These are phyloP conservation scores for Gobio occitaniae DNA, from an alignment of 2,797 vertebrate genomes.

Conservation along the genomic window DNA sequence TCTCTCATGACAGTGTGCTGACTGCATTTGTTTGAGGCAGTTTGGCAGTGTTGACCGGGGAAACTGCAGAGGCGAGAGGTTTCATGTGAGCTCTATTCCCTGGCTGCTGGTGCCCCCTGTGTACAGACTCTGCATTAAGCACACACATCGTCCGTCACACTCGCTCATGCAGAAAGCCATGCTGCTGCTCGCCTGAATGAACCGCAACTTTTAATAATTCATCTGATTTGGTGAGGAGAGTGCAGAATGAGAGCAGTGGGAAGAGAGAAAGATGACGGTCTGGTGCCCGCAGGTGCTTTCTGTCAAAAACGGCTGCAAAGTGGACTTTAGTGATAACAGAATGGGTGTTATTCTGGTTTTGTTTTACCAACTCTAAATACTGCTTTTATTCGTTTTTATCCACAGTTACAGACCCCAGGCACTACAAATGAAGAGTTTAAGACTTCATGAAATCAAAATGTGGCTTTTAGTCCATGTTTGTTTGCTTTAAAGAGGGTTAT, in stretches of 20 bases:
- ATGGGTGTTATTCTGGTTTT: slow-evolving; percentile 2
- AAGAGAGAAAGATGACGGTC: slow-evolving; percentile 20
- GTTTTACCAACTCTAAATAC: neutral
- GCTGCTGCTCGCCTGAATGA: slow-evolving; percentile 41
- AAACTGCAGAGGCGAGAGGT: neutral
- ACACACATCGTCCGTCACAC: slow-evolving; percentile 15
- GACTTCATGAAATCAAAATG: neutral
- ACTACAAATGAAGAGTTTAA: neutral
- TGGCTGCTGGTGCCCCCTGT: slow-evolving; percentile 54
- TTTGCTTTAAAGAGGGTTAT: neutral
- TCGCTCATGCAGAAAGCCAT: slow-evolving; percentile 47
- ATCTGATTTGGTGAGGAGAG: slow-evolving; percentile 48
- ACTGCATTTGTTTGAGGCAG: slow-evolving; percentile 1
- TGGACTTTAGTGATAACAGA: slow-evolving; percentile 8
- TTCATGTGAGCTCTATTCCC: slow-evolving; percentile 39
- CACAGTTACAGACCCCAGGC: neutral
- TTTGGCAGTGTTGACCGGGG: slow-evolving; percentile 21
- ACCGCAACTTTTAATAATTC: slow-evolving; percentile 57
- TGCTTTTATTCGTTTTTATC: neutral
- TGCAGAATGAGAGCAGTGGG: slow-evolving; percentile 22
- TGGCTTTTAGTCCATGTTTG: neutral
- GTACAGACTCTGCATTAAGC: slow-evolving; percentile 38
- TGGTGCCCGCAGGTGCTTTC: slow-evolving; percentile 9
- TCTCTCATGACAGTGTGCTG: slow-evolving; percentile 33
- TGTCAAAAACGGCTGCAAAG: neutral